These are phyloP conservation scores for Peromyscus melanophrys DNA, from an alignment of 2,797 vertebrate genomes.

Conservation along the genomic window DNA sequence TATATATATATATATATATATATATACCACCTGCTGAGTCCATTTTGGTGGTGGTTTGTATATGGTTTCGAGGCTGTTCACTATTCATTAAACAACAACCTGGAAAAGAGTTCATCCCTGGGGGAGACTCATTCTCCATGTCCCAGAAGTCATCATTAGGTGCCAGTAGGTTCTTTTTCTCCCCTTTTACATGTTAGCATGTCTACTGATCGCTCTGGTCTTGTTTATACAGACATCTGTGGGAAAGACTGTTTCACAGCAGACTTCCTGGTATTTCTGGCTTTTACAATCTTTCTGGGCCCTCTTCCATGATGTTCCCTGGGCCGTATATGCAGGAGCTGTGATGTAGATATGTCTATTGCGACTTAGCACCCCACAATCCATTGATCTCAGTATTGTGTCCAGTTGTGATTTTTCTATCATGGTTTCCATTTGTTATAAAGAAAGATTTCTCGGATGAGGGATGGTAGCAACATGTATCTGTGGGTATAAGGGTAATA, in stretches of 20 bases:
- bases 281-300: neutral
- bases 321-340: neutral
- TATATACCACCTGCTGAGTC: neutral
- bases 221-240: neutral
- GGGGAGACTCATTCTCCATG: neutral
- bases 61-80: neutral
- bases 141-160: neutral
- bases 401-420: neutral
- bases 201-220: neutral
- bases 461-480: neutral
- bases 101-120: neutral
- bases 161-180: neutral
- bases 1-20: neutral
- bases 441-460: neutral
- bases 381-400: neutral
- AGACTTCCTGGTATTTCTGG: neutral
- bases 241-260: neutral
- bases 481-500: neutral
- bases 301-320: neutral
- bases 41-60: neutral
- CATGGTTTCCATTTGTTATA: neutral
- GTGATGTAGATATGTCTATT: neutral
- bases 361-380: neutral
- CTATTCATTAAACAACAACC: neutral
- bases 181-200: neutral